A percentile compares a stretch with the other conserved stretches of the same genome.
Conservation (phyloP, 2,888 invertebrate genomes). For the Ariolimax columbianus region DNA sequence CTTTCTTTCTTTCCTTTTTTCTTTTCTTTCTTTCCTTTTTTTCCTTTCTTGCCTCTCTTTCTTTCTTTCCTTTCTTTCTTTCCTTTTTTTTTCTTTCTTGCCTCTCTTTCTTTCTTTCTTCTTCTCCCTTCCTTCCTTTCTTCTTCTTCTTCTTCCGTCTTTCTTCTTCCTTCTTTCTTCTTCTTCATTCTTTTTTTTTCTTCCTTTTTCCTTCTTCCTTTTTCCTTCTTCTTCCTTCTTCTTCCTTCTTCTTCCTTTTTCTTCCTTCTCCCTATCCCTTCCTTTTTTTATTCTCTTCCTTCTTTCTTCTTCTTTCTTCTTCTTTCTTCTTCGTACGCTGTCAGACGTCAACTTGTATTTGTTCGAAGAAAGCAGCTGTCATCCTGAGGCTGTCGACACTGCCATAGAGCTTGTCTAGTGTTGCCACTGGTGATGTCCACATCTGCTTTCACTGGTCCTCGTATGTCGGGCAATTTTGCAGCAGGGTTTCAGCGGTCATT, state of each 20-base stretch:
- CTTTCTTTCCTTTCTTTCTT: neutral
- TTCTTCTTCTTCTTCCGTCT: neutral
- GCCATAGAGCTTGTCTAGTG: too few species aligned
- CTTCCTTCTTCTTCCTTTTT: neutral
- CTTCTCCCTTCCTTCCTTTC: neutral
- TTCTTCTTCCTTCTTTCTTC: neutral
- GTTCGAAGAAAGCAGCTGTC: too few species aligned
- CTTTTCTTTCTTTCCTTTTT: constrained; percentile 30
- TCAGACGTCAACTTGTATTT: too few species aligned
- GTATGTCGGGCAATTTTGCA: too few species aligned
- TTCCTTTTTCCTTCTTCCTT: neutral
- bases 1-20: neutral
- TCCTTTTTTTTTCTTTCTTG: neutral
- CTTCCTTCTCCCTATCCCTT: neutral
- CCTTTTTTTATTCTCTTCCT: neutral
- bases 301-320: neutral
- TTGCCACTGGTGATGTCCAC: too few species aligned
- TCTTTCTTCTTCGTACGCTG: neutral
- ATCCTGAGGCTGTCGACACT: too few species aligned
- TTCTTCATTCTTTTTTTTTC: neutral
- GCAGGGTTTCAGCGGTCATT: too few species aligned
- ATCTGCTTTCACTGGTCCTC: too few species aligned
- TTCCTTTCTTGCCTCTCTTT: constrained; percentile 9
- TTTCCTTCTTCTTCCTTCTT: neutral
- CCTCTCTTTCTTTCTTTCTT: neutral